Base-by-base conservation (phyloP, 2,113 vertebrate species). In the Diphyllodes magnificus region DNA sequence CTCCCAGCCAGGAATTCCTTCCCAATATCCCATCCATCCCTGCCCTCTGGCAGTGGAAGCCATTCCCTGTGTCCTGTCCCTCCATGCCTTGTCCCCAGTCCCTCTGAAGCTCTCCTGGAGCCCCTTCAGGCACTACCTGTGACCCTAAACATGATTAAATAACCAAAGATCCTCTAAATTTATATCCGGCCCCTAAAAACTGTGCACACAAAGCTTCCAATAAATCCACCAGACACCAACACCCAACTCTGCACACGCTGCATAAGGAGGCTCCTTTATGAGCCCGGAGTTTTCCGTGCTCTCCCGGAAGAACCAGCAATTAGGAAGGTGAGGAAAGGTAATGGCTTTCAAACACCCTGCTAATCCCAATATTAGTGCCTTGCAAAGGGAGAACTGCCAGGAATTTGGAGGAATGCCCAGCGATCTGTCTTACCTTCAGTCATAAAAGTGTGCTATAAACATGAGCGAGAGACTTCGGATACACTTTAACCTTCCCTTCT, bases 361-460 rank as follows among this genome's bases (percentile, higher is more conserved):
- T 96, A 97, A 97, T 96, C 97, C 97, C 97, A 97, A 92, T 91
- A 96, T 96, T 97, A 97, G 96, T 96, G 95, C 97, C 95, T 95
- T 53, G 89, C 91, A 96, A 96, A 96, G 93, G 96, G 95, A 95
- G 96, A 95, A 71, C 39, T 95, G 95, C 95, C 97, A 97, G 96
- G 91, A 92, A 35, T 86, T 60, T 97, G 97, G 97, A 97, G 95
- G 89, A 75, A 51, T 93, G 97, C 96, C 97, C 96, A 83, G 95
- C 73, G 94, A 96, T 96, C 97, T 68, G 31, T 96, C 96, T 97
- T 93, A 96, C 97, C 97, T 97, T 93, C 88, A 63, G 94, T 22
- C 96, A 95, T 95, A 97, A 96, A 97, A 93, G 90, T 53, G 88
- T 82, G 94, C 94, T 96, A 84, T 90, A 96, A 97, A 96, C 94